Base-by-base conservation (phyloP, 1,140 invertebrate species). In the Drosophila ironensis region DNA sequence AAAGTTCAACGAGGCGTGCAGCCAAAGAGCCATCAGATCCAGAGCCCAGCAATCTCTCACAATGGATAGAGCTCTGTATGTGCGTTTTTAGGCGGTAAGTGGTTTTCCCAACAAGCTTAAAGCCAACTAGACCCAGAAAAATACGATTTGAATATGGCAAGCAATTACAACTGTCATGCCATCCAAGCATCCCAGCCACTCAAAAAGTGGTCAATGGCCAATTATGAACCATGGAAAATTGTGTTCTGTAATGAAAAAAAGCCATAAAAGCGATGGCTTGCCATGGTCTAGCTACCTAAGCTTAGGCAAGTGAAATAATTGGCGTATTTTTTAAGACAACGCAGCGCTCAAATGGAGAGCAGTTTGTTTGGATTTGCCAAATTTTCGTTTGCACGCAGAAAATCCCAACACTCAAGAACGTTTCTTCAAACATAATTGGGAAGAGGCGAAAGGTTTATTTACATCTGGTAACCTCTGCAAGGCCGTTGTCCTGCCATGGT, bases 1-100 rank as follows among this genome's bases (percentile, higher is more conserved):
- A 69, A 84, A 47, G 59, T 45, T 82, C 78, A 82, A 78, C 77
- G 78, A 84, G 73, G 57, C 77, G 46, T 77, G 68, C 67, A 44
- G 76, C 56, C 66, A 66, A 70, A 57, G 38, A 64, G 40, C 69
- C 42, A 71, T 70, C 64, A 52, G 47, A 53, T 61, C 40, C 51
- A 73, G 30, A 63, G 40, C 25, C 22, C 50, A 20, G 27, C 25
- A 20, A 41, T 54, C 46, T 28, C 38, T 27, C 53, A 60, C 40
- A 56, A 60, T 25, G 37, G 14, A 20, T 7, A 7, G 25, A 17
- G 22, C 35, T 37, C 30, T 54, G 24, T 35, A 35, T 66, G 44
- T 47, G 28, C 30, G 30, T 45, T 16, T 37, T 16, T 17, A 14
- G 38, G 28, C 25, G 44, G 44, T 27, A 70, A 70, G 66, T 70